These are phyloP conservation scores for Chaetops frenatus DNA, from an alignment of 2,113 vertebrate genomes.

Conservation along the genomic window DNA sequence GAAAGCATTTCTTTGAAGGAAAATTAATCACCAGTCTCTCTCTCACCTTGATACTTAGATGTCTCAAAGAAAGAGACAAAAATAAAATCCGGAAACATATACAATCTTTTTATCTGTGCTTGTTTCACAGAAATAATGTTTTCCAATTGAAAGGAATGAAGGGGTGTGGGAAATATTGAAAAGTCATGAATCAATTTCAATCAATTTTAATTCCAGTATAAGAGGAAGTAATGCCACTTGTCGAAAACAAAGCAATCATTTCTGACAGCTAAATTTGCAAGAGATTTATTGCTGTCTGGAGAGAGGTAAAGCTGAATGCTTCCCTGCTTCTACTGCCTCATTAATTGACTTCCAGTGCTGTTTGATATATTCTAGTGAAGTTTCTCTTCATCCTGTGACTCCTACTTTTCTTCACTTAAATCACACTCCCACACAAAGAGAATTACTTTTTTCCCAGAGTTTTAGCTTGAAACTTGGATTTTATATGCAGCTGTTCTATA, in stretches of 20 bases:
- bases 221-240: slow-evolving; percentile 58
- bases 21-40: not conserved
- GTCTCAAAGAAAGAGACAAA: not conserved
- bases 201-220: slow-evolving; percentile 57
- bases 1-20: not conserved
- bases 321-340: not conserved
- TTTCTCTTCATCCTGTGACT: not conserved
- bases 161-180: slow-evolving; percentile 22
- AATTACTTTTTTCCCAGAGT: not conserved
- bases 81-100: not conserved
- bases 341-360: slow-evolving; percentile 21
- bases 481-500: not conserved
- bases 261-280: slow-evolving; percentile 51
- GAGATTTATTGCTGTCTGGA: slow-evolving; percentile 42
- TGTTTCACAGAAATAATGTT: not conserved
- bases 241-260: slow-evolving; percentile 58
- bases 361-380: slow-evolving; percentile 5
- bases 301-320: slow-evolving; percentile 29
- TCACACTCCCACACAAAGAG: not conserved
- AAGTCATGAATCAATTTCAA: slow-evolving; percentile 51
- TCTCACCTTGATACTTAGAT: not conserved
- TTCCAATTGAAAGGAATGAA: slow-evolving; percentile 25
- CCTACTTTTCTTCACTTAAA: not conserved
- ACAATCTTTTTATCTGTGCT: not conserved
- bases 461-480: not conserved